Conservation (phyloP, 2,113 vertebrate genomes). For the Lathamus discolor region DNA sequence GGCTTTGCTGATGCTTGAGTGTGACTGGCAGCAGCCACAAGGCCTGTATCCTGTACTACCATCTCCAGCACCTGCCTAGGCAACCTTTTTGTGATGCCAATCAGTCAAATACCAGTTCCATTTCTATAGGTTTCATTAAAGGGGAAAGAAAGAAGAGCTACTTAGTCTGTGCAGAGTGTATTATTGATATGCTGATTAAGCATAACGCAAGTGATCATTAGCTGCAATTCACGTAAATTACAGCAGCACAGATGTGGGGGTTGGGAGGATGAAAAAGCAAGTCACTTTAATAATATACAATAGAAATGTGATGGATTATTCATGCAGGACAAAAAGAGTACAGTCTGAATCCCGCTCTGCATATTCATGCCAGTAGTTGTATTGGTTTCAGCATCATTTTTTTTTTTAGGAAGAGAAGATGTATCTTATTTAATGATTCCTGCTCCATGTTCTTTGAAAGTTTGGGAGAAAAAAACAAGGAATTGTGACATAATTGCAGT, state of each 20-base stretch:
- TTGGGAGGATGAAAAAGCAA: constrained; percentile 21
- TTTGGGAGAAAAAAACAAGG: background rate
- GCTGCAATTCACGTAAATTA: constrained; percentile 58
- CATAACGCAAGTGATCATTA: constrained; percentile 65
- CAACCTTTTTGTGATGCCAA: constrained; percentile 60
- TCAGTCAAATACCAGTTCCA: constrained; percentile 41
- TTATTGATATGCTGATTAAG: constrained; percentile 63
- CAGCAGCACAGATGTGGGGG: constrained; percentile 55
- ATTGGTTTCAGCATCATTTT: background rate
- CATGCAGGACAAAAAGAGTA: constrained; percentile 28
- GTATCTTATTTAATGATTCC: background rate
- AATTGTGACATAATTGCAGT: background rate
- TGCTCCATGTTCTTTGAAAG: background rate
- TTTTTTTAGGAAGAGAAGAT: background rate
- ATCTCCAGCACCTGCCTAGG: constrained; percentile 55
- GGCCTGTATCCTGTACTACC: constrained; percentile 25
- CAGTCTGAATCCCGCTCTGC: background rate
- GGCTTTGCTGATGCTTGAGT: constrained; percentile 44
- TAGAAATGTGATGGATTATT: constrained; percentile 52
- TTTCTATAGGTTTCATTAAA: constrained; percentile 53
- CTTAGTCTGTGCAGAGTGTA: constrained; percentile 41
- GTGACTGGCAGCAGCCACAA: constrained; percentile 46
- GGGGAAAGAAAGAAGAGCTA: constrained; percentile 38
- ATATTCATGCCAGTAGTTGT: constrained; percentile 12
- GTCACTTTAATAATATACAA: constrained; percentile 47